Evolutionary conservation across 1,140 invertebrate species (phyloP), one percentile per base, ranked within the genome.

Genomic region (Drepana arcuata): DNA sequence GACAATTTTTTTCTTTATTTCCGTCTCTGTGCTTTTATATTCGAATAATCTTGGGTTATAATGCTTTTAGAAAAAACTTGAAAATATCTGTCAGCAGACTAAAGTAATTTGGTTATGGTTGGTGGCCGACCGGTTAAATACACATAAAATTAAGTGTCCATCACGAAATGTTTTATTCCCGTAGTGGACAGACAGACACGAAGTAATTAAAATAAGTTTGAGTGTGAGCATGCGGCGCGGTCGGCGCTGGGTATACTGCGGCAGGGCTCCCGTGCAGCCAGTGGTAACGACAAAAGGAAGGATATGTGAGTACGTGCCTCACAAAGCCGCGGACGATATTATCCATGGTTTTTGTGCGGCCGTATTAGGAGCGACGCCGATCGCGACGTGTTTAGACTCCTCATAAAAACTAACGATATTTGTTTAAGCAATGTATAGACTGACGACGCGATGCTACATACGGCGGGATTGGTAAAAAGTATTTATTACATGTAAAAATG

Each of bases 241-340:
- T 21, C 9, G 18, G 18, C 9, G 18, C 9, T 32, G 16, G 4
- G n/a, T 6, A 21, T 10, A 24, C 18, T 28, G 14, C 25, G 12
- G n/a, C 14, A n/a, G n/a, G 27, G 29, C 9, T n/a, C 24, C 34
- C 28, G 14, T 41, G 40, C 10, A 14, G 26, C 23, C 21, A n/a
- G n/a, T 34, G 35, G 26, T 25, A 29, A 41, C 35, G 41, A 74
- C 65, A 71, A 71, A 61, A 49, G 58, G 56, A 60, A 64, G 68
- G 57, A 66, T 56, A 45, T 38, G 41, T 31, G n/a, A n/a, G 70
- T 63, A 74, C 70, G 70, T 74, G 70, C 43, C 51, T 31, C 55
- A 74, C 67, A 74, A 74, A 57, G 58, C 49, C 40, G 29, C 34
- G 38, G 32, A 48, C 42, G 58, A 62, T 68, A 71, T 74, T 74